Evolutionary conservation across 30 jellyfish, hydroid and myxozoan species (phyloP).

Genomic region (Turritopsis dohrnii): DNA sequence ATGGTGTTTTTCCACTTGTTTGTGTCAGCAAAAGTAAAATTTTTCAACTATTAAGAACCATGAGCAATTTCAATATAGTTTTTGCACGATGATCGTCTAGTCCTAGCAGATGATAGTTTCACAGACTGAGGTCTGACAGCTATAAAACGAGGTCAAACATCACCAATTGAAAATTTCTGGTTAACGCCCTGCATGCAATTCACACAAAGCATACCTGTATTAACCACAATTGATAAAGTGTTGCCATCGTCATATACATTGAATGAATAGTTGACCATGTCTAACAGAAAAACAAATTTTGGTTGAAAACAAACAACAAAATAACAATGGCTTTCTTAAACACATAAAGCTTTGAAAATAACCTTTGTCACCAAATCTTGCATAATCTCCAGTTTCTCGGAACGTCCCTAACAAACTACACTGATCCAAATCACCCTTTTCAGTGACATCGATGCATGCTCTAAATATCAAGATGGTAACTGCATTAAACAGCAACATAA

Average conservation of each 20-base stretch:
- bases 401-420: conserved; percentile 52
- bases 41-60: too few species aligned
- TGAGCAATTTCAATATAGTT: too few species aligned
- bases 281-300: conserved; percentile 29
- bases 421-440: conserved; percentile 54
- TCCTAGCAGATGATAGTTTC: too few species aligned
- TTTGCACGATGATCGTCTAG: too few species aligned
- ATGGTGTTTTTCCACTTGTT: too few species aligned
- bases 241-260: conserved; percentile 76
- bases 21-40: too few species aligned
- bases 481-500: too few species aligned
- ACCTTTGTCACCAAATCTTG: conserved; percentile 72
- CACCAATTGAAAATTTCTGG: too few species aligned
- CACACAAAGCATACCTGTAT: conserved; percentile 76
- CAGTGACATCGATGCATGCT: conserved; percentile 89
- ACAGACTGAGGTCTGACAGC: too few species aligned
- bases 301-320: not conserved
- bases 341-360: not conserved
- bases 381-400: conserved; percentile 55
- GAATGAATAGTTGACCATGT: conserved; percentile 58
- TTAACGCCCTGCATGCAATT: too few species aligned
- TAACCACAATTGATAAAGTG: conserved; percentile 74
- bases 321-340: not conserved
- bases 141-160: too few species aligned
- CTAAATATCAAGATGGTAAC: too few species aligned